Percentiles rank a stretch among this genome's conserved stretches.
Conservation (phyloP, 2,113 vertebrate genomes). For the Lamprotornis superbus region DNA sequence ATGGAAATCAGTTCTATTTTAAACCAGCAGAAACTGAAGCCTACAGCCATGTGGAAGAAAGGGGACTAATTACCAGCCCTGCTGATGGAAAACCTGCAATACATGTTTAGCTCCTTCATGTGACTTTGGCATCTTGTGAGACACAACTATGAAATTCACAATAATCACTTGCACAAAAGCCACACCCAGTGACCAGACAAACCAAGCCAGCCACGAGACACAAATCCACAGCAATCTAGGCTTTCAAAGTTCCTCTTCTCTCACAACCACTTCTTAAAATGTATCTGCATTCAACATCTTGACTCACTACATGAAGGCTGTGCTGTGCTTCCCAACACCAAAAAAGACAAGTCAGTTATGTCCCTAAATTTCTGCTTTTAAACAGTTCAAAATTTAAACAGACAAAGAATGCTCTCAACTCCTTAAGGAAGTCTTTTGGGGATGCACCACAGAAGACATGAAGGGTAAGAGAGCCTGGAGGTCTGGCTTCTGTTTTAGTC, state of each 20-base stretch:
- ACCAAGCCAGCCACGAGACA: not conserved
- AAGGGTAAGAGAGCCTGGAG: not conserved
- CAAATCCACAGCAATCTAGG: not conserved
- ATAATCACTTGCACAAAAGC: not conserved
- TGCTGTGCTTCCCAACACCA: not conserved
- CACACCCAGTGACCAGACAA: not conserved
- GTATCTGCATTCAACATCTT: not conserved
- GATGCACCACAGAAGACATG: not conserved
- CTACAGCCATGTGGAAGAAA: not conserved
- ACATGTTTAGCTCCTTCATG: not conserved
- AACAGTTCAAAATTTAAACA: not conserved
- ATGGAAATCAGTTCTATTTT: not conserved
- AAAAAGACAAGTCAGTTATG: not conserved
- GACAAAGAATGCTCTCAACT: not conserved
- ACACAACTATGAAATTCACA: not conserved
- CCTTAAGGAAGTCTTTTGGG: not conserved
- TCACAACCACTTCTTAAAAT: not conserved
- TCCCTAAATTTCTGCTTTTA: not conserved
- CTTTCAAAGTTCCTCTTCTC: not conserved
- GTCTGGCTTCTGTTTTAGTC: not conserved
- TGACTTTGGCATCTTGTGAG: not conserved
- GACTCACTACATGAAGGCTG: not conserved
- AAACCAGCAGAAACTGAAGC: not conserved
- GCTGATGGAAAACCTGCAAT: not conserved
- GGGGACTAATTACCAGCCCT: not conserved